Conservation (phyloP, 2,797 vertebrate genomes). For the Sphenopsis melanotis region DNA sequence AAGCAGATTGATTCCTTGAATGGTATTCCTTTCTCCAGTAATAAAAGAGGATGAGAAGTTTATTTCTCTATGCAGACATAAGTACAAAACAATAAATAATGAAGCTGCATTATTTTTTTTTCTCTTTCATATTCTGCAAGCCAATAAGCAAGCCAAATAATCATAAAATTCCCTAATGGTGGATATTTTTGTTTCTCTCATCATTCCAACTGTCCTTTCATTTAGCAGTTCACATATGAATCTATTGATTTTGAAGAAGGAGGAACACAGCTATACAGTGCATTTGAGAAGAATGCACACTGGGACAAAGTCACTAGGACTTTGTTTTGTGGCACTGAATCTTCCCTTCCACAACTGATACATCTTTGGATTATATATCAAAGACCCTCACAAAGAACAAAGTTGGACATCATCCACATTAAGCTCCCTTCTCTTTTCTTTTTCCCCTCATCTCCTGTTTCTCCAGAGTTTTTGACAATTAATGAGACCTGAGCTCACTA, state of each 20-base stretch:
- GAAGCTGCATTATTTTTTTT: background rate
- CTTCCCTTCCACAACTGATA: background rate
- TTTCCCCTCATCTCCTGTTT: rapidly evolving
- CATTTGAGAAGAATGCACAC: background rate
- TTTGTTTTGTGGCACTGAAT: background rate
- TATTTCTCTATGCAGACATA: background rate
- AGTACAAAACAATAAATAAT: background rate
- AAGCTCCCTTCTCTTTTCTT: background rate
- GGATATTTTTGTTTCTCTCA: background rate
- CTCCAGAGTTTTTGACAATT: background rate
- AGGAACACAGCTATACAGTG: background rate
- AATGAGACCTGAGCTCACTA: background rate
- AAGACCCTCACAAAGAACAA: background rate
- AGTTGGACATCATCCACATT: background rate
- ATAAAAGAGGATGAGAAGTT: background rate
- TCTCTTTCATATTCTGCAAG: background rate
- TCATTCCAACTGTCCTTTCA: background rate
- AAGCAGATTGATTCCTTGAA: background rate
- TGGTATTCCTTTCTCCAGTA: background rate
- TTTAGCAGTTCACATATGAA: background rate
- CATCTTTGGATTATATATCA: background rate
- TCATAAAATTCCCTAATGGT: background rate
- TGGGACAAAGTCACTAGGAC: background rate
- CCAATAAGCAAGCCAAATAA: background rate
- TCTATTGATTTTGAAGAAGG: background rate